Base-by-base conservation (phyloP, 2,797 vertebrate species). In the Chaetodon trifasciatus region DNA sequence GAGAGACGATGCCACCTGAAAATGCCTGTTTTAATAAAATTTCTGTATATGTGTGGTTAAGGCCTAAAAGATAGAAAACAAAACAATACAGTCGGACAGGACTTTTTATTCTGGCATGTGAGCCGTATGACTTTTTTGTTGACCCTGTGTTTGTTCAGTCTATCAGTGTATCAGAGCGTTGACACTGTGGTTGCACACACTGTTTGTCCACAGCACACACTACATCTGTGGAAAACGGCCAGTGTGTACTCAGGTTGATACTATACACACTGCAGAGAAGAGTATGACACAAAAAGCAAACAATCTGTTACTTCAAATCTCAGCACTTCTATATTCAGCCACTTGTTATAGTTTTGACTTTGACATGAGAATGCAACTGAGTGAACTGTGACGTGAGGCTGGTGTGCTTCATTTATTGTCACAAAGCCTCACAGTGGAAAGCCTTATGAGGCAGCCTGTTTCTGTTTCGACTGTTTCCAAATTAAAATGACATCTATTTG, bases 171-270 rank as follows among this genome's bases (percentile, higher is more conserved):
- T 81, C 74, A 66, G 71, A 74, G 66, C 86, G 87, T 90, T 89
- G 86, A 85, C 75, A 35, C 84, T 85, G 78, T 52, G 79, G 66
- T 80, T 72, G 64, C 72, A 50, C 71, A 63, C 52, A 23, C 65
- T 91, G 91, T 94, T 90, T 91, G 87, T 86, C 78, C 84, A 85
- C 79, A 79, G 90, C 70, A 89, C 83, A 90, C 86, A 87, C 67
- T 35, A 80, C 86, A 88, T 87, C 72, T 19, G 86, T 87, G 89
- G 91, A 88, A 75, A 89, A 82, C 23, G 37, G 82, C 82, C 86
- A 90, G 82, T 88, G 90, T 94, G 88, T 92, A 72, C 88, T 87
- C 91, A 92, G 91, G 88, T 79, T 92, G 88, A 86, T 78, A 64
- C 78, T 76, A 55, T 52, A 74, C 88, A 91, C 79, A 66, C 57